Base-by-base conservation (phyloP, 2,888 invertebrate species). In the Spatulosminthurus flaviceps region DNA sequence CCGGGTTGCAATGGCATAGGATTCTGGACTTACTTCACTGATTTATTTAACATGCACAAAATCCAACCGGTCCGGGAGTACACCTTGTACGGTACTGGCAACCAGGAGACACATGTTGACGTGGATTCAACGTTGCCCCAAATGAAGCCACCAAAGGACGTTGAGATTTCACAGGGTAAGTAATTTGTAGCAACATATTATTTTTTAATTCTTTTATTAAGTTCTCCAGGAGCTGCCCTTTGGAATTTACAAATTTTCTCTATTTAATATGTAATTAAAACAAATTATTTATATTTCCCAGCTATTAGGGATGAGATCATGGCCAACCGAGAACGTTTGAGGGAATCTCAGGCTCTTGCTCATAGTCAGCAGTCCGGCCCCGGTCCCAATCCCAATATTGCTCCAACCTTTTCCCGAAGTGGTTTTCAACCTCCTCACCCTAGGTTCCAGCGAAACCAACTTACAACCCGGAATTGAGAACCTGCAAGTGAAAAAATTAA, bases 21-120 rank as follows among this genome's bases (percentile, higher is more conserved):
- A 60, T 24, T 60, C n/a, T 24, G 22, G 22, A 19, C 64, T 9
- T 22, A 21, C 26, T 61, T 74, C 24, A 51, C 74, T 7, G 34
- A 74, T 11, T 21, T 76, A 19, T 77, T 77, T 28, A 77, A 77
- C 26, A 77, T 77, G 77, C 77, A 77, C 51, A 77, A 77, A 67
- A 22, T 77, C 1, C 34, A 69, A 41, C 77, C 77, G 24, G 51
- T 77, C 11, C 7, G 67, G 24, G 34, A 29, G 1, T 77, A 77
- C 51, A 66, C 67, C 9, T 13, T 77, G 19, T 77, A 77, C 22
- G 74, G 74, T 16, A 4, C 21, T 9, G 64, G 41, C 1, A 60
- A 76, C 9, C 76, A 64, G 19, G 24, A 77, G 2, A 69, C 66
- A 11, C 77, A 64, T 24, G n/a, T 43, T 7, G 43, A 77, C 24